These are phyloP conservation scores for Antitype chi DNA, from an alignment of 2,888 invertebrate species.

Conservation along the genomic window DNA sequence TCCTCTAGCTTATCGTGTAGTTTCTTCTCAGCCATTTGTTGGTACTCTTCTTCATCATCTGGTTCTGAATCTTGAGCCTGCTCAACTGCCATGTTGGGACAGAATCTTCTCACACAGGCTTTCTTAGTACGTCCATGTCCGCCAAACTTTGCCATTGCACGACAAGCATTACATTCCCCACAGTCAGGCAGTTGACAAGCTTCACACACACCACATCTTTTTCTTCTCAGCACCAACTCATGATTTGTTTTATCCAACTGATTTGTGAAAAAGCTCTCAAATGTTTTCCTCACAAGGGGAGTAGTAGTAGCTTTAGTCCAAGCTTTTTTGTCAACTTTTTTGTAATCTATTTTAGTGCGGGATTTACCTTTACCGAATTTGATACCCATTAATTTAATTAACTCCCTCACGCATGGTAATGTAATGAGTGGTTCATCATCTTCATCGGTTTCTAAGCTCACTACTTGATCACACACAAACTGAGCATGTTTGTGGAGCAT, in stretches of 20 bases:
- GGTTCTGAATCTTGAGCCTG: conserved; percentile 92
- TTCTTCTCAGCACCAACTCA: conserved; percentile 90
- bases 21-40: conserved; percentile 79
- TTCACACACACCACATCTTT: conserved; percentile 95
- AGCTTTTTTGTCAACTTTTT: conserved; percentile 89
- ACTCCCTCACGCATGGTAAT: conserved; percentile 93
- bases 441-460: conserved; percentile 90
- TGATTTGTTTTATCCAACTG: conserved; percentile 92
- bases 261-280: conserved; percentile 94
- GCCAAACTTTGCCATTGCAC: conserved; percentile 95
- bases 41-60: conserved; percentile 90
- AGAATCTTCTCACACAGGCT: conserved; percentile 92
- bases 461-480: conserved; percentile 95
- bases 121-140: conserved; percentile 92
- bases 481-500: conserved; percentile 94
- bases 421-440: conserved; percentile 92
- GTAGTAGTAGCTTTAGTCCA: conserved; percentile 96
- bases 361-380: conserved; percentile 91
- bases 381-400: conserved; percentile 95
- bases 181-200: conserved; percentile 95
- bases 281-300: conserved; percentile 93
- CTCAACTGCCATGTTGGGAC: conserved; percentile 94
- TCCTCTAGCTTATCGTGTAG: conserved; percentile 84
- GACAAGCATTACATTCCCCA: conserved; percentile 93
- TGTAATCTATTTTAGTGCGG: conserved; percentile 89